These are phyloP conservation scores for Spea bombifrons DNA, from an alignment of 2,113 vertebrate genomes.

Conservation along the genomic window DNA sequence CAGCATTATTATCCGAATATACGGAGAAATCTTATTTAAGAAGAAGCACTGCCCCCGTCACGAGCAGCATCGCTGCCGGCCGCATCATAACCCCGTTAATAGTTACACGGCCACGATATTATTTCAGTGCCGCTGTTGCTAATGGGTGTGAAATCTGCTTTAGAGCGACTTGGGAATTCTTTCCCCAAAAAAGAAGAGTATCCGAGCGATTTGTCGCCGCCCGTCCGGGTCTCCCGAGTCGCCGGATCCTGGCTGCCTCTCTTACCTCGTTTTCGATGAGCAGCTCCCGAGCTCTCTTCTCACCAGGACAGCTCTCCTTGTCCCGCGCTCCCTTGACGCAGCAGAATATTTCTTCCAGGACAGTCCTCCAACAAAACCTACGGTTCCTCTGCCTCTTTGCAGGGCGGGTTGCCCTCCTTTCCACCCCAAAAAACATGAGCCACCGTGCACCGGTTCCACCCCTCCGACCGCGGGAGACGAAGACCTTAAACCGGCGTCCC, in stretches of 20 bases:
- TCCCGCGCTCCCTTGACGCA: constrained; percentile 18
- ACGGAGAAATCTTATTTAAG: too few species aligned
- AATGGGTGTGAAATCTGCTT: too few species aligned
- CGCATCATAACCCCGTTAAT: too few species aligned
- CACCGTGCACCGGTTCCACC: constrained; percentile 7
- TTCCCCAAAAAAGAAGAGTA: too few species aligned
- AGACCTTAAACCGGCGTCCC: constrained; percentile 9
- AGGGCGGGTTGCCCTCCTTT: constrained; percentile 36
- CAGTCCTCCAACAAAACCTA: constrained; percentile 25
- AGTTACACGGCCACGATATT: too few species aligned
- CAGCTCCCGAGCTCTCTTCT: constrained; percentile 34
- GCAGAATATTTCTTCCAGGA: constrained; percentile 36
- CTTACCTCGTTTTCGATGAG: constrained; percentile 46
- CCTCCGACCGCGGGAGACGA: constrained; percentile 18
- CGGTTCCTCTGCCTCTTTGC: constrained; percentile 38
- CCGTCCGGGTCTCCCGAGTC: too few species aligned
- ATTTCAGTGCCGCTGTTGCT: too few species aligned
- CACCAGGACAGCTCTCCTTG: constrained; percentile 1
- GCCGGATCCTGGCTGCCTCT: not conserved
- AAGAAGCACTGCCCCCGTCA: too few species aligned
- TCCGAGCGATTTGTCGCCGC: too few species aligned
- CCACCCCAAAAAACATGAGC: constrained; percentile 38
- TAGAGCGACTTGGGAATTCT: too few species aligned
- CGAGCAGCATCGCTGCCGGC: too few species aligned
- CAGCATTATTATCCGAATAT: too few species aligned